These are phyloP conservation scores for Rutpela maculata DNA, from an alignment of 2,888 invertebrate species.

Conservation along the genomic window DNA sequence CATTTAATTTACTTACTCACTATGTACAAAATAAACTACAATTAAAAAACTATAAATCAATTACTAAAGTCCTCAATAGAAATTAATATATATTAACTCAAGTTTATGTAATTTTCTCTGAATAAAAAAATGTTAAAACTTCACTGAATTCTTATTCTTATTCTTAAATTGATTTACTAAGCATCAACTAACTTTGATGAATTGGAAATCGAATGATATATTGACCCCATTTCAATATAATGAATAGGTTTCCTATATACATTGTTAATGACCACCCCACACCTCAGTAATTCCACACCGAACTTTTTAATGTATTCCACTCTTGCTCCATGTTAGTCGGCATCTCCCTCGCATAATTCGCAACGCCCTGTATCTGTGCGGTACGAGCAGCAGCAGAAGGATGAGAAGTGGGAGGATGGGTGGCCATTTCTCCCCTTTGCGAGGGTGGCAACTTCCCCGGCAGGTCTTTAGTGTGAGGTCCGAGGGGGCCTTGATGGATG, in stretches of 20 bases:
- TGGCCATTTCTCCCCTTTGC: conserved; percentile 60
- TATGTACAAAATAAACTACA: no score
- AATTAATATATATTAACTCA: no score
- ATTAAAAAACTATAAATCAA: no score
- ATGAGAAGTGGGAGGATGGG: conserved; percentile 64
- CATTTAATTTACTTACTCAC: no score
- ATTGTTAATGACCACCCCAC: conserved; percentile 63
- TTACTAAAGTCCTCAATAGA: no score
- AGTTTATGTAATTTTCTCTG: no score
- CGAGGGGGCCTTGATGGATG: conserved; percentile 73
- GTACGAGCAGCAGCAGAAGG: conserved; percentile 58
- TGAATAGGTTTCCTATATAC: conserved; percentile 61
- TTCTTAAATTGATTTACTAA: conserved; percentile 24
- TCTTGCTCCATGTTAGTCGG: conserved; percentile 52
- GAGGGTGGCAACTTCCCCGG: conserved; percentile 62
- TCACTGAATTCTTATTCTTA: conserved; percentile 16
- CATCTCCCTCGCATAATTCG: conserved; percentile 58
- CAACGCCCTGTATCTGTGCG: conserved; percentile 57
- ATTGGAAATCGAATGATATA: conserved; percentile 56
- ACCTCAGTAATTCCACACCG: conserved; percentile 51
- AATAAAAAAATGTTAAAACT: background rate
- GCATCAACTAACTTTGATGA: conserved; percentile 9
- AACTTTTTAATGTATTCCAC: conserved; percentile 64
- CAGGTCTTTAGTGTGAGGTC: conserved; percentile 68
- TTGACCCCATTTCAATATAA: conserved; percentile 62